Evolutionary conservation across 2,113 vertebrate species (phyloP).

Genomic region (Corythornis vintsioides): DNA sequence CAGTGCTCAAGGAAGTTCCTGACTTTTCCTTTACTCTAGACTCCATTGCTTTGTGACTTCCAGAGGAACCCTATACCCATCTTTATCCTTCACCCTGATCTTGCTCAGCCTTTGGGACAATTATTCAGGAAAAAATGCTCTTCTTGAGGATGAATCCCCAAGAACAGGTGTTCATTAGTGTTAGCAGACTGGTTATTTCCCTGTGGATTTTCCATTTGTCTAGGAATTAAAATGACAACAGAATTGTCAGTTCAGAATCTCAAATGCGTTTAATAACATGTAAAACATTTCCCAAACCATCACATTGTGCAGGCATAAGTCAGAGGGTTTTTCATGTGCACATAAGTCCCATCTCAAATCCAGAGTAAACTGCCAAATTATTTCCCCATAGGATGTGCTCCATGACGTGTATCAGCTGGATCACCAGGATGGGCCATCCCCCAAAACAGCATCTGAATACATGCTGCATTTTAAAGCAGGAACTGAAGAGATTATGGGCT

Average conservation of each 20-base stretch:
- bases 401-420: background rate
- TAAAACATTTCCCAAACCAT: background rate
- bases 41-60: background rate
- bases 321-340: background rate
- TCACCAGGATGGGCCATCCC: background rate
- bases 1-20: background rate
- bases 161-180: background rate
- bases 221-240: background rate
- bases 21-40: background rate
- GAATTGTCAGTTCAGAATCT: background rate
- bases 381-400: background rate
- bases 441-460: background rate
- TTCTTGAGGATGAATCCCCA: background rate
- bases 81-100: background rate
- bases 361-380: slow-evolving; percentile 10
- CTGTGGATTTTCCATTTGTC: background rate
- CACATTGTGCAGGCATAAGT: background rate
- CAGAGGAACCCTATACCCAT: background rate
- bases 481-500: background rate
- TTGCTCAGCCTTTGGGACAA: background rate
- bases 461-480: background rate
- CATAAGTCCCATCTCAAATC: background rate
- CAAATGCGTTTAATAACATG: accelerated
- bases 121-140: background rate
- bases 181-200: background rate